Evolutionary conservation across 1,140 invertebrate species (phyloP), one percentile per base, ranked within the genome.

Genomic region (Brachionus manjavacas): DNA sequence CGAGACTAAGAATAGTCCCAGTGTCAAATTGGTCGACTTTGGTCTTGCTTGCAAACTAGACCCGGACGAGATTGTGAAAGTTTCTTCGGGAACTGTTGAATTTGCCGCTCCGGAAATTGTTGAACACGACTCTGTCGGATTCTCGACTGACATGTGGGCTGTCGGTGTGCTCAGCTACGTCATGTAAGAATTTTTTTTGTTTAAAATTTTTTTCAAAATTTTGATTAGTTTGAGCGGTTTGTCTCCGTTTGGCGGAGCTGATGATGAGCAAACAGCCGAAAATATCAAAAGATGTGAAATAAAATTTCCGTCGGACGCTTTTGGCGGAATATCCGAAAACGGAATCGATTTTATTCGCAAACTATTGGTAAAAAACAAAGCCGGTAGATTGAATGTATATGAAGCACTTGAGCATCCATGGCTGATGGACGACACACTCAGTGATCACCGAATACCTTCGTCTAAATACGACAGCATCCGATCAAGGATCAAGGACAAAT

Each of bases 141-240:
- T 99, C 91, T 99, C 98, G 90, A 99, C 97, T 0, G 97, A 99
- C 88, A 99, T 99, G 97, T 99, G 97, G 97, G 96, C 97, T 49
- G 94, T 97, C 46, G 98, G 97, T 88, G 97, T 99, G 4, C 91
- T 99, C 0, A 93, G 95, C 41, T 99, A 99, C 89, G 96, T 99
- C 46, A 90, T 99, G 93, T 96, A 91, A 95, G 94, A 66, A 23
- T 31, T 31, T 39, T 76, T 7, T n/a, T 14, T 14, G 14, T 12
- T 11, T 46, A n/a, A n/a, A n/a, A n/a, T n/a, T n/a, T n/a, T n/a
- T 46, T 46, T 11, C 8, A 60, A 9, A 20, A 14, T 4, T 20
- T 60, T 49, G 2, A 52, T 49, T 87, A 96, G 95, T 74, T 90
- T 99, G 85, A 97, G 95, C 88, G 98, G 97, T 52, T 91, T 99